phyloP scores from a whole-genome alignment of 2,797 vertebrate species.

The Lerista edwardsae region DNA sequence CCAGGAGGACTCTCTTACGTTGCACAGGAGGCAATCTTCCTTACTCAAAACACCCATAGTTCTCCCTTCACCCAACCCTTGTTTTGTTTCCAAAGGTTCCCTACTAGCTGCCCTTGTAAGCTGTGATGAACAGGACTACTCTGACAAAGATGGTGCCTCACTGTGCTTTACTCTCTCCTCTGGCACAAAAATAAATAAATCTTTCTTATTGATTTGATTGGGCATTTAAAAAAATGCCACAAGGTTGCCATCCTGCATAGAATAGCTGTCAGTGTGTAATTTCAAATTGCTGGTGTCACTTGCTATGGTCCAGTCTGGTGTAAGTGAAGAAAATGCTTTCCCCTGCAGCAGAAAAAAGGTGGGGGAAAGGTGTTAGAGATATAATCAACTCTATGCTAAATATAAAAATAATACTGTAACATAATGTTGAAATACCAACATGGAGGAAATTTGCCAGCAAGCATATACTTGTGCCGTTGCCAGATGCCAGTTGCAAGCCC shows the following conservation, averaged over 20 bases:
- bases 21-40: neutral
- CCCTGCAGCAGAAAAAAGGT: neutral
- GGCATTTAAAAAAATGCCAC: neutral
- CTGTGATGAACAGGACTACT: too few relatives aligned
- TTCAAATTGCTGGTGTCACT: neutral
- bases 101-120: neutral
- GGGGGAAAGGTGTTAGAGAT: neutral
- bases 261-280: neutral
- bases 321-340: neutral
- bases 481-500: constrained; percentile 12
- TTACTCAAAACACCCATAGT: neutral
- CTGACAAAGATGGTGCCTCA: neutral
- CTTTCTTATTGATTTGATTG: neutral
- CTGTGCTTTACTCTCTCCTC: neutral
- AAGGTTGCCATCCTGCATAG: neutral
- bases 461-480: constrained; percentile 10
- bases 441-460: constrained; percentile 19
- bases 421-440: neutral
- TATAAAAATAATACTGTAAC: neutral
- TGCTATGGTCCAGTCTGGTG: neutral
- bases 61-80: neutral
- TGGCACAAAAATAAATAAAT: neutral
- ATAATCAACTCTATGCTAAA: neutral
- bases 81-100: neutral
- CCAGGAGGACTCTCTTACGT: neutral